These are phyloP conservation scores for Diloba caeruleocephala DNA, from an alignment of 2,888 invertebrate species.

Conservation along the genomic window DNA sequence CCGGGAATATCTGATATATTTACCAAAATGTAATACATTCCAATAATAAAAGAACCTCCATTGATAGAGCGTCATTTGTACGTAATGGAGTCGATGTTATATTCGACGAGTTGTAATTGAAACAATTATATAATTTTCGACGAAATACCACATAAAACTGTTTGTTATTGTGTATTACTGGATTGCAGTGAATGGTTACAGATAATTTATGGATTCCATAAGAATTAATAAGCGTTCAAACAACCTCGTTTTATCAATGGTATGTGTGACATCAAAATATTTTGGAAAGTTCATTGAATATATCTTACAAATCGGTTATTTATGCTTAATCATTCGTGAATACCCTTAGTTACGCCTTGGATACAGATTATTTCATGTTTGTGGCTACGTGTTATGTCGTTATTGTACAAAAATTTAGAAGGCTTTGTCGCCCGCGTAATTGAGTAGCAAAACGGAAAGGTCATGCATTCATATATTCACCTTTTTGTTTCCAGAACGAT, in stretches of 20 bases:
- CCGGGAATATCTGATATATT: not conserved
- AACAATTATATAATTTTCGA: conserved; percentile 68
- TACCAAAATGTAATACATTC: conserved; percentile 67
- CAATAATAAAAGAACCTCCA: conserved; percentile 66
- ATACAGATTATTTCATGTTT: conserved; percentile 34
- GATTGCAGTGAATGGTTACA: conserved; percentile 76
- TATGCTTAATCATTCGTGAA: conserved; percentile 47
- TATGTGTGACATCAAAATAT: conserved; percentile 90
- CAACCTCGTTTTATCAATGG: conserved; percentile 83
- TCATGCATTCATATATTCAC: conserved; percentile 84
- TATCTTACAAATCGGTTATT: conserved; percentile 53
- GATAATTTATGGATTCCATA: conserved; percentile 76
- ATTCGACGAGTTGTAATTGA: conserved; percentile 73
- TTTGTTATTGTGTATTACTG: conserved; percentile 68
- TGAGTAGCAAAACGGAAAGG: conserved; percentile 87
- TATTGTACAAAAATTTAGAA: conserved; percentile 61
- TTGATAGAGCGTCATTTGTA: conserved; percentile 91
- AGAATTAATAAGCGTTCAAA: conserved; percentile 67
- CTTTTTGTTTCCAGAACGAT: conserved; percentile 82
- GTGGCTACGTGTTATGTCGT: conserved; percentile 27
- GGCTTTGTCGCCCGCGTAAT: conserved; percentile 88
- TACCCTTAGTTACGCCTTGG: conserved; percentile 28
- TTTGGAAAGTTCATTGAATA: conserved; percentile 87
- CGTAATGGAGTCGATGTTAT: conserved; percentile 90
- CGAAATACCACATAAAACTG: conserved; percentile 77